Evolutionary conservation across 2,113 vertebrate genomes (phyloP), one percentile per base, ranked within the genome.

Genomic region (Bujurquina vittata): DNA sequence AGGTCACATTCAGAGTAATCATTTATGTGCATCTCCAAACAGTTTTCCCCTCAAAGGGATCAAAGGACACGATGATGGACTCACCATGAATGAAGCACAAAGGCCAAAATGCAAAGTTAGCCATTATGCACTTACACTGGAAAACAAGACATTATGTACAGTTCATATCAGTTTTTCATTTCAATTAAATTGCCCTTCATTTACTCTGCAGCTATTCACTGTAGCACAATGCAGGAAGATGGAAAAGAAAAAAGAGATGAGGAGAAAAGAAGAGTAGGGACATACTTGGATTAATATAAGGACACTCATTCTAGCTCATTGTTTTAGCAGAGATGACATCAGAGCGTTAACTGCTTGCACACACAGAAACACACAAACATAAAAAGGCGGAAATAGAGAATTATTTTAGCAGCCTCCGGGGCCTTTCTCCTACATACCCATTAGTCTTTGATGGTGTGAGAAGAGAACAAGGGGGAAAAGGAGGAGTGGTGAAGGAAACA

Each of bases 241-340:
- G 58, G 6, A 15, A 49, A 52, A 22, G 0, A 76, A 62, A 37
- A 15, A 20, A 33, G 31, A 43, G 61, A 23, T 52, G 29, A 17
- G 7, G 10, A 29, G 26, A 54, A n/a, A 22, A 57, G 46, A 60
- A 10, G 46, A 65, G 37, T 72, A 63, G n/a, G 46, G 69, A 77
- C 10, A 46, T 69, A 12, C 2, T 56, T 46, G 12, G 20, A 77
- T 83, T 79, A 0, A 84, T 84, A 58, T 89, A 69, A 82, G 52
- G 86, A 74, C 77, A 54, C n/a, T 79, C 9, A 69, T 67, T 26
- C 61, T 46, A 69, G 79, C 78, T 83, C 78, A 85, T 75, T 69
- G n/a, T 84, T 22, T 82, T 78, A 77, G 73, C 79, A 85, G 29
- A 84, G 72, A 78, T 59, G 63, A 57, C 77, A 91, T n/a, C 61